Percentiles rank a stretch among this genome's conserved stretches.
phyloP scores from a whole-genome alignment of 1,140 invertebrate species.

The Drosophila jambulina region DNA sequence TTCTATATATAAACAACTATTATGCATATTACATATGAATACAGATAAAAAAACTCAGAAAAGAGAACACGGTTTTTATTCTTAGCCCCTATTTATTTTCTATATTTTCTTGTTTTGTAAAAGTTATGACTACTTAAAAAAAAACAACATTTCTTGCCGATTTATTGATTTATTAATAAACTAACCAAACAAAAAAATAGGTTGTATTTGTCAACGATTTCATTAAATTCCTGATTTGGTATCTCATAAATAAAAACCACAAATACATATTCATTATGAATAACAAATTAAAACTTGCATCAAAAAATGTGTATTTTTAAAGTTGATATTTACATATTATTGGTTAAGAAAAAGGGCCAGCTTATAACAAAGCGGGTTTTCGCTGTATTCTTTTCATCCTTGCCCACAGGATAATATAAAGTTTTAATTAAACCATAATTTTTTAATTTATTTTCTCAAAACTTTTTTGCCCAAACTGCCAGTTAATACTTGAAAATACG shows the following conservation, averaged over 20 bases:
- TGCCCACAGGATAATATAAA: background rate
- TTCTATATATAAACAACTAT: background rate
- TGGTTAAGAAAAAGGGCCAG: no score
- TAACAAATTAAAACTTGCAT: background rate
- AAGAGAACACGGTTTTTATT: no score
- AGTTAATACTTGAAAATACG: constrained; percentile 2
- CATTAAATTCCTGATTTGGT: background rate
- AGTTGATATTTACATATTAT: background rate
- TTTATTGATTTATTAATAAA: background rate
- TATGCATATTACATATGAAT: background rate
- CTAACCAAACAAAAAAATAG: background rate
- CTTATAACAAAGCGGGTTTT: background rate
- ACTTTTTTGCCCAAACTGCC: background rate
- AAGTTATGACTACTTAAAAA: background rate
- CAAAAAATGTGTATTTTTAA: background rate
- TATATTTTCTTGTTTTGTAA: constrained; percentile 4
- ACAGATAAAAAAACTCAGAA: background rate
- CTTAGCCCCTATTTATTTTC: background rate
- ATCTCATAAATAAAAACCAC: background rate
- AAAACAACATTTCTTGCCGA: no score
- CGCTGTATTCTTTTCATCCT: background rate
- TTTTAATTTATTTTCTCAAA: background rate
- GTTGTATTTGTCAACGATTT: background rate
- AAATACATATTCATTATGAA: background rate
- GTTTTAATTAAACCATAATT: background rate